phyloP scores from a whole-genome alignment of 2,797 vertebrate species.

The Glyptemys insculpta region DNA sequence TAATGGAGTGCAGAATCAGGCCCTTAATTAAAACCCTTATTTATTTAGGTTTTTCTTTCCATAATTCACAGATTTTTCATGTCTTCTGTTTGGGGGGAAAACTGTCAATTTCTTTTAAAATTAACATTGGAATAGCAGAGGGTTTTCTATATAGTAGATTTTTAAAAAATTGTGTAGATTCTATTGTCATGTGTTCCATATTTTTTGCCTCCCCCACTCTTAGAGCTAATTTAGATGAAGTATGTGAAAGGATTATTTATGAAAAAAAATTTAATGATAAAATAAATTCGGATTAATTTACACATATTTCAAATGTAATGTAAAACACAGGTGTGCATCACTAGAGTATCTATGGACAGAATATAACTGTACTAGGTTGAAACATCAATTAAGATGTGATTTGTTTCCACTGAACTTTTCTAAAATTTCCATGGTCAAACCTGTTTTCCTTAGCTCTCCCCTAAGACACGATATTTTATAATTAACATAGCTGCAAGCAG shows the following conservation, averaged over 20 bases:
- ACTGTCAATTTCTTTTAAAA: constrained; percentile 71
- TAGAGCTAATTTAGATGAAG: constrained; percentile 36
- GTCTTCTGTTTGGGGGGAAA: constrained; percentile 44
- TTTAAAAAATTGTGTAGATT: constrained; percentile 47
- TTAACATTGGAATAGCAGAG: constrained; percentile 22
- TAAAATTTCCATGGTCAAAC: constrained; percentile 65
- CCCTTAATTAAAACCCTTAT: background rate
- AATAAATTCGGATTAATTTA: constrained; percentile 7
- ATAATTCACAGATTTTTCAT: constrained; percentile 19
- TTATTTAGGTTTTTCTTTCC: background rate
- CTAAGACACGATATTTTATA: constrained; percentile 62
- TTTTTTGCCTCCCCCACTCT: constrained; percentile 34
- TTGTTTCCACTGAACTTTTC: constrained; percentile 53
- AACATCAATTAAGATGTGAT: constrained; percentile 70
- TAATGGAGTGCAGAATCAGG: background rate
- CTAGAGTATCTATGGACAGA: background rate
- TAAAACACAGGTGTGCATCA: background rate
- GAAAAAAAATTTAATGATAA: constrained; percentile 45
- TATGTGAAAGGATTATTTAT: constrained; percentile 37
- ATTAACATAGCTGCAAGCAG: constrained; percentile 64
- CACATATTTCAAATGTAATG: background rate
- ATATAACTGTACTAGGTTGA: constrained; percentile 42
- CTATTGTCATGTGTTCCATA: constrained; percentile 10
- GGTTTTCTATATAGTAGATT: constrained; percentile 34
- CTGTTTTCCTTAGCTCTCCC: constrained; percentile 68